Evolutionary conservation across 1,140 invertebrate genomes (phyloP).

Genomic region (Cheumatopsyche charites): DNA sequence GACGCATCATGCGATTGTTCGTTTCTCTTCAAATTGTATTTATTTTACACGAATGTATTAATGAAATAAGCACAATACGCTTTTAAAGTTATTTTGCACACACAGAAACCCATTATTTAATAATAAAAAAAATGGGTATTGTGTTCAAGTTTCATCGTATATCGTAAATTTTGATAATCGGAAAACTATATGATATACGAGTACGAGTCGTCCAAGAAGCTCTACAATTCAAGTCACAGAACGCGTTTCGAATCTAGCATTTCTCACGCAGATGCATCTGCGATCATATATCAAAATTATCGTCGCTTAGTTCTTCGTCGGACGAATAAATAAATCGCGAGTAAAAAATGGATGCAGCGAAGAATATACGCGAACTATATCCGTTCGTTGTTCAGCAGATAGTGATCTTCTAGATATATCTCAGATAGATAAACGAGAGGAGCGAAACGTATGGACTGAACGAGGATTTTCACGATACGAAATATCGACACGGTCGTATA

Average conservation of each 20-base stretch:
- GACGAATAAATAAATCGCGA: slow-evolving; percentile 4
- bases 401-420: background rate
- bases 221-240: background rate
- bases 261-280: background rate
- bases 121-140: too few relatives aligned
- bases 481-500: background rate
- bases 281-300: background rate
- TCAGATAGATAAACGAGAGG: background rate
- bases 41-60: too few relatives aligned
- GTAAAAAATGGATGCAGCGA: slow-evolving; percentile 17
- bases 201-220: background rate
- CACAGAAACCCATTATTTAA: too few relatives aligned
- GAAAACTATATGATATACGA: too few relatives aligned
- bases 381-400: slow-evolving; percentile 16
- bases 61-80: too few relatives aligned
- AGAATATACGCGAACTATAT: slow-evolving; percentile 48
- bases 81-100: too few relatives aligned
- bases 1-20: too few relatives aligned
- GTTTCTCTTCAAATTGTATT: too few relatives aligned
- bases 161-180: too few relatives aligned
- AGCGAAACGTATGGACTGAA: background rate
- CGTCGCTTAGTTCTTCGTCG: background rate
- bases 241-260: slow-evolving; percentile 1
- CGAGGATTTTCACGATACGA: background rate
- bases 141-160: too few relatives aligned